These are phyloP conservation scores for Yponomeuta plumbellus DNA, from an alignment of 2,888 invertebrate species.

Conservation along the genomic window DNA sequence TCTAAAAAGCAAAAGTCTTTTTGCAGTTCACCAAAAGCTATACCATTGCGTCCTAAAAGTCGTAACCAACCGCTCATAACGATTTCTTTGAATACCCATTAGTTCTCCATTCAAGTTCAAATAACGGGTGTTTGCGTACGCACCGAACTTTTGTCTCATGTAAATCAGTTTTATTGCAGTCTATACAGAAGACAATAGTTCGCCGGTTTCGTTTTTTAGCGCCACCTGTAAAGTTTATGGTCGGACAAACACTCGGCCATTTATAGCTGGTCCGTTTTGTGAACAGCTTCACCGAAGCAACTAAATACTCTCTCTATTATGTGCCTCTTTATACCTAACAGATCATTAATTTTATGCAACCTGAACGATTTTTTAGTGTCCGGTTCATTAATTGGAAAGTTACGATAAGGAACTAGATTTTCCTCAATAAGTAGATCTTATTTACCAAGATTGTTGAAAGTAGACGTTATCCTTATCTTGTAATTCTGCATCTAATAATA, in stretches of 20 bases:
- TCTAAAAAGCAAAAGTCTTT: constrained; percentile 56
- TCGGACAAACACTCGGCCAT: constrained; percentile 23
- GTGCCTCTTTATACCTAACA: background rate
- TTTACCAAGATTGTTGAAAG: background rate
- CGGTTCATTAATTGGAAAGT: background rate
- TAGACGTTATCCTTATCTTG: too few relatives aligned
- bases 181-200: constrained; percentile 23
- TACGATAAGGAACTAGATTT: background rate
- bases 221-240: constrained; percentile 28
- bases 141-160: constrained; percentile 18
- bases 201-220: constrained; percentile 23
- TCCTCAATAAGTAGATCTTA: background rate
- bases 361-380: background rate
- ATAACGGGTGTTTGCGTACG: constrained; percentile 15
- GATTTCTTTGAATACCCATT: constrained; percentile 53
- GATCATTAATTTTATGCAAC: background rate
- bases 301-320: background rate
- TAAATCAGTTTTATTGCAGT: constrained; percentile 28
- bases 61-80: constrained; percentile 72
- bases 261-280: constrained; percentile 15
- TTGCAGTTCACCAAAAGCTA: constrained; percentile 66
- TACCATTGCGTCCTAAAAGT: constrained; percentile 72
- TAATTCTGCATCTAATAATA: too few relatives aligned
- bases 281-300: background rate
- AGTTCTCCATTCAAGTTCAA: constrained; percentile 17